Percentiles rank a stretch among this genome's conserved stretches.
phyloP scores from a whole-genome alignment of 2,888 invertebrate genomes.

The Andricus curvator region DNA sequence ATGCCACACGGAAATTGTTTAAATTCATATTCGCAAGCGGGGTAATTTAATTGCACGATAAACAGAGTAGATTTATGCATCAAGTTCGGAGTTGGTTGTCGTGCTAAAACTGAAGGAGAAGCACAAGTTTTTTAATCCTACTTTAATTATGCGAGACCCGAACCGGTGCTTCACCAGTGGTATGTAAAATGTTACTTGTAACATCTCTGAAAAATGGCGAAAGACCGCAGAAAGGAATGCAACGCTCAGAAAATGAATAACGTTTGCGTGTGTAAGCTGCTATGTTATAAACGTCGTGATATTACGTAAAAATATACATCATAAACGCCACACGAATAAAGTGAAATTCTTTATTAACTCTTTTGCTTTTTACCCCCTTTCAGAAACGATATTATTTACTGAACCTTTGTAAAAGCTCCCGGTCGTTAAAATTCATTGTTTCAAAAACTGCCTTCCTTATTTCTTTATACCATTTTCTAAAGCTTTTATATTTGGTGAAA shows the following conservation, averaged over 20 bases:
- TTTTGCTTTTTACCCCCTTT: slow-evolving; percentile 12
- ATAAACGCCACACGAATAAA: slow-evolving; percentile 34
- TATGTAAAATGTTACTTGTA: slow-evolving; percentile 28
- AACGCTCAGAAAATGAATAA: slow-evolving; percentile 34
- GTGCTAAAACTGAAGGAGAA: slow-evolving; percentile 31
- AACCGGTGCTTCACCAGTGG: slow-evolving; percentile 16
- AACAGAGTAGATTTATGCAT: slow-evolving; percentile 33
- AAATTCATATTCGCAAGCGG: background rate
- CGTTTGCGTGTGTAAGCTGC: slow-evolving; percentile 26
- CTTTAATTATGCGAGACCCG: slow-evolving; percentile 29
- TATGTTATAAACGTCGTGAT: slow-evolving; percentile 17
- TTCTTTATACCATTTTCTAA: background rate
- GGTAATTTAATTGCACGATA: slow-evolving; percentile 37
- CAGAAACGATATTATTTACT: slow-evolving; percentile 18
- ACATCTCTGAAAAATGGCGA: slow-evolving; percentile 37
- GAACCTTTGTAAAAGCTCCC: background rate
- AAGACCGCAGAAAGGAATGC: slow-evolving; percentile 38
- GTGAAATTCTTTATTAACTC: slow-evolving; percentile 41
- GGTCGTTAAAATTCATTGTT: background rate
- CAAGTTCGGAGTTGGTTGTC: slow-evolving; percentile 27
- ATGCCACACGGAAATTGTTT: slow-evolving; percentile 4
- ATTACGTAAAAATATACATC: slow-evolving; percentile 30
- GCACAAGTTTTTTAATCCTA: slow-evolving; percentile 37
- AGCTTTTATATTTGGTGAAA: background rate
- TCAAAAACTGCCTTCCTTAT: background rate